Conservation (phyloP, 2,797 vertebrate genomes). For the Aphelocoma californica region DNA sequence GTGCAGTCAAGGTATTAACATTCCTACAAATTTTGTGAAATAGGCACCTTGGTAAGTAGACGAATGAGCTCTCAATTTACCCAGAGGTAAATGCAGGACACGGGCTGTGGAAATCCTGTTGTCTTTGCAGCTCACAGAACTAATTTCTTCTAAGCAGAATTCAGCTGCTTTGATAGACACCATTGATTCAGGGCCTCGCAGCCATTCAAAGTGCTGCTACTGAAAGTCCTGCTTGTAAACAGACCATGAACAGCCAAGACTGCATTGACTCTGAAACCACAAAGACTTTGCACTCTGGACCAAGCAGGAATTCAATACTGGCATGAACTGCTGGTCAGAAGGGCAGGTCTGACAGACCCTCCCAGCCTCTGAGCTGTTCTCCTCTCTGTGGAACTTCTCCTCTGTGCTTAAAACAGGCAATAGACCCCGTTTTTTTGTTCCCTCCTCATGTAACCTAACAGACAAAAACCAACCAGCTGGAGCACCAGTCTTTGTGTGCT, state of each 20-base stretch:
- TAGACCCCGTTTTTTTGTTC: neutral
- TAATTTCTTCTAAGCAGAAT: neutral
- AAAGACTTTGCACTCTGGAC: neutral
- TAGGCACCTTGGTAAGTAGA: neutral
- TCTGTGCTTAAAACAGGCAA: neutral
- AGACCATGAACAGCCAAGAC: accelerated
- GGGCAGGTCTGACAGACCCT: neutral
- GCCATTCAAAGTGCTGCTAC: neutral
- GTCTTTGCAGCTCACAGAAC: neutral
- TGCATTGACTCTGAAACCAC: neutral
- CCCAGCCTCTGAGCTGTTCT: neutral
- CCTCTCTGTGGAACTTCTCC: neutral
- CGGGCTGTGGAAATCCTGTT: neutral
- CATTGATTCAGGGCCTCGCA: neutral
- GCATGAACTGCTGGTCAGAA: neutral
- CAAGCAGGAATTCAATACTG: neutral
- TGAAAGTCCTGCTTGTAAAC: neutral
- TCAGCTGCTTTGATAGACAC: neutral
- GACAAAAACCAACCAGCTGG: neutral
- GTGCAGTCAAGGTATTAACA: neutral
- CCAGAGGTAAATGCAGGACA: neutral
- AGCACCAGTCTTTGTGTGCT: neutral
- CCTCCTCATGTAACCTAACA: neutral
- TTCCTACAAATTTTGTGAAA: neutral
- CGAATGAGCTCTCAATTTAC: neutral